Evolutionary conservation across 1,140 invertebrate genomes (phyloP), one percentile per base, ranked within the genome.

Genomic region (Triops longicaudatus): DNA sequence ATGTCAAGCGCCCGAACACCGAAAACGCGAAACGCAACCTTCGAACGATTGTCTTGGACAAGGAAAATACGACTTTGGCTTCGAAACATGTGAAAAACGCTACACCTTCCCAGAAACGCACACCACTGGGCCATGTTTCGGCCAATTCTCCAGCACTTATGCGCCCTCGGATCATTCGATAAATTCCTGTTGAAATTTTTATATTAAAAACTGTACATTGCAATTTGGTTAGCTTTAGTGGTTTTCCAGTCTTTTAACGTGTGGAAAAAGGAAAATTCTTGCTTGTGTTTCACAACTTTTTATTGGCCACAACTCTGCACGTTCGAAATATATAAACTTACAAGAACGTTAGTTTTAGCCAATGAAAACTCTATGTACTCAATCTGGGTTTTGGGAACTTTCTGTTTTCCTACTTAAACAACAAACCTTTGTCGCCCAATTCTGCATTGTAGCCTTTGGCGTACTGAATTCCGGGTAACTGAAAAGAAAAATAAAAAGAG

Each of bases 401-500:
- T 42, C n/a, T 44, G 72, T 79, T 31, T 26, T 79, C 76, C 14
- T 77, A 81, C 81, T 87, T 89, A 72, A 85, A 86, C 0, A 87
- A 78, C 12, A 86, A 75, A 31, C 84, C 82, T 7, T 78, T 83
- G 80, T 90, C 88, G 14, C 88, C 88, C 80, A 85, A 78, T 26
- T 84, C 82, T 73, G 81, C 76, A 82, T 90, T 89, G 81, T 82
- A 91, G 31, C 89, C 89, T 26, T 80, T 74, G 0, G 73, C 78
- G 80, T 86, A 91, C 80, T 84, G 82, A 79, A 83, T 82, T 74
- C 89, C 88, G 50, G 87, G 87, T 27, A 86, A 82, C 87, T 88
- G 79, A 37, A 37, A 2, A 83, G 82, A 75, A 77, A 79, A 73
- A 31, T 22, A 26, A 37, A 10, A 76, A 26, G n/a, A n/a, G n/a